Percentiles rank a stretch among this genome's conserved stretches.
Evolutionary conservation across 2,797 vertebrate genomes (phyloP).

Genomic region (Cryptoblepharus egeriae): DNA sequence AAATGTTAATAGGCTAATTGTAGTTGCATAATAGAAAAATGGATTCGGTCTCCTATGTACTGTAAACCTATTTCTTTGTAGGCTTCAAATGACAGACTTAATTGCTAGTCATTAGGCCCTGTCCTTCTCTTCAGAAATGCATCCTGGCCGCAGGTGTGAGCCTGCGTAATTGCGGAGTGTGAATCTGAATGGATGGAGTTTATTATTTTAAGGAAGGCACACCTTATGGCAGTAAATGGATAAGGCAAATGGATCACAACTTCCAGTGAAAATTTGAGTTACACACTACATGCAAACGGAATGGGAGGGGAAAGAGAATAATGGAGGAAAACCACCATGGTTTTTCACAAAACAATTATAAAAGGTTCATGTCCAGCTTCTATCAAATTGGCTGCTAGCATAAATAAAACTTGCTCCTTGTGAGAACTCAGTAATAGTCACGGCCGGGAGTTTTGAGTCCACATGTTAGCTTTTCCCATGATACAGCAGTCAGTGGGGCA

Average conservation of each 20-base stretch:
- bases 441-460: neutral
- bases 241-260: neutral
- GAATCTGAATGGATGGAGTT: conserved; percentile 16
- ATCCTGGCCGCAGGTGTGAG: neutral
- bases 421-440: neutral
- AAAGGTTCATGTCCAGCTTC: neutral
- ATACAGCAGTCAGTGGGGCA: neutral
- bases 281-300: neutral
- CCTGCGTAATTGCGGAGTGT: neutral
- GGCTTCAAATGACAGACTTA: conserved; percentile 10
- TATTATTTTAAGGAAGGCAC: neutral
- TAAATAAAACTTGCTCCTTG: neutral
- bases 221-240: neutral
- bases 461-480: neutral
- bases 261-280: neutral
- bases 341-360: neutral
- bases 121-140: neutral
- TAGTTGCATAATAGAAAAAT: conserved; percentile 25
- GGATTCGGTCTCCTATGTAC: conserved; percentile 17
- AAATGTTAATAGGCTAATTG: conserved; percentile 40
- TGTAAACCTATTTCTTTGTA: conserved; percentile 26
- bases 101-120: neutral
- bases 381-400: neutral
- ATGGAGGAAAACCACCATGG: neutral
- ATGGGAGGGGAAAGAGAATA: no score